These are phyloP conservation scores for Probaryconus sp. DNA, from an alignment of 1,140 invertebrate species.

Conservation along the genomic window DNA sequence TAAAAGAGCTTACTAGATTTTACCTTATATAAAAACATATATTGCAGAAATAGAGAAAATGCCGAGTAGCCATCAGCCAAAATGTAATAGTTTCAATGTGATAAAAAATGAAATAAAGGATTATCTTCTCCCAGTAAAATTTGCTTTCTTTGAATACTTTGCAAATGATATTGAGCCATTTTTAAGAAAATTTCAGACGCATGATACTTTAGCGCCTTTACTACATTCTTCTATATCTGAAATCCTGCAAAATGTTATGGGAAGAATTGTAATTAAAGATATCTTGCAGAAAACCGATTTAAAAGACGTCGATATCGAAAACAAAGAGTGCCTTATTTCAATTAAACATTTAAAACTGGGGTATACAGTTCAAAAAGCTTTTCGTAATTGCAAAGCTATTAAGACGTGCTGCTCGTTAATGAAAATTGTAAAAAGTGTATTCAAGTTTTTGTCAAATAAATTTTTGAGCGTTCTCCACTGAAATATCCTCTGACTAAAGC, in stretches of 20 bases:
- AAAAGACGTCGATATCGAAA: slow-evolving; percentile 15
- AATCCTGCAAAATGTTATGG: slow-evolving; percentile 7
- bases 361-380: slow-evolving; percentile 4
- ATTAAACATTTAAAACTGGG: slow-evolving; percentile 27
- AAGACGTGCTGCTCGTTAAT: no score
- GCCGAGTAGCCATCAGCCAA: background rate
- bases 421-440: no score
- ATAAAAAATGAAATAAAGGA: slow-evolving; percentile 34
- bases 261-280: slow-evolving; percentile 1
- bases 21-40: slow-evolving; percentile 3
- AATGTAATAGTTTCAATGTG: slow-evolving; percentile 38
- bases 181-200: slow-evolving; percentile 46
- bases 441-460: no score
- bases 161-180: slow-evolving; percentile 49
- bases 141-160: slow-evolving; percentile 42
- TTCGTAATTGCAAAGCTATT: slow-evolving; percentile 3
- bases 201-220: slow-evolving; percentile 44
- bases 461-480: no score
- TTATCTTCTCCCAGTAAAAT: slow-evolving; percentile 42
- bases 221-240: slow-evolving; percentile 25
- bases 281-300: slow-evolving; percentile 1
- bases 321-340: slow-evolving; percentile 14
- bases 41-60: background rate
- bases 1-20: slow-evolving; percentile 2
- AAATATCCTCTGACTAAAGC: no score